These are phyloP conservation scores for Rhagoletis pomonella DNA, from an alignment of 1,140 invertebrate genomes.

Conservation along the genomic window DNA sequence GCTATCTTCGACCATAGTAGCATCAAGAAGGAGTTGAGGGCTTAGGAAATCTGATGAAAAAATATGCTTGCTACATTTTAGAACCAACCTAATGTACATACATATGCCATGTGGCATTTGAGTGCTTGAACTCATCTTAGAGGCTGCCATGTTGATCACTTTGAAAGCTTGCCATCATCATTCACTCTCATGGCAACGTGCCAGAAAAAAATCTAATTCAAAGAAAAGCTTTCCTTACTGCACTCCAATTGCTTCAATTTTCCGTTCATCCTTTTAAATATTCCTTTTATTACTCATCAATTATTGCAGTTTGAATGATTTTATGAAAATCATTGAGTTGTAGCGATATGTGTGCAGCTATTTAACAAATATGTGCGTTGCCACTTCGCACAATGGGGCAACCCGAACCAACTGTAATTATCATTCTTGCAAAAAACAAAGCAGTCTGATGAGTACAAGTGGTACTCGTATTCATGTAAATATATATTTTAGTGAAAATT, in stretches of 20 bases:
- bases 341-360: background rate
- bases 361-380: background rate
- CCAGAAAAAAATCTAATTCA: background rate
- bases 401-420: background rate
- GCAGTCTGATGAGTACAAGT: background rate
- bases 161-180: background rate
- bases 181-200: background rate
- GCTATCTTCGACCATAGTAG: no score
- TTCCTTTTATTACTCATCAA: background rate
- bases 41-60: no score
- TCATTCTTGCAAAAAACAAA: background rate
- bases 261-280: background rate
- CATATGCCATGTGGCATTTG: background rate
- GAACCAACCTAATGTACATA: no score
- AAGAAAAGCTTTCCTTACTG: background rate
- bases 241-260: background rate
- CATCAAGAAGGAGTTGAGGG: no score
- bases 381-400: background rate
- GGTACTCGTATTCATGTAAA: background rate
- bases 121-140: background rate
- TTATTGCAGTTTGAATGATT: background rate
- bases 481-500: background rate
- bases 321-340: background rate
- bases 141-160: background rate
- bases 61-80: no score